phyloP scores from a whole-genome alignment of 92 coral and sea anemone genomes.

The Plumapathes pennacea region DNA sequence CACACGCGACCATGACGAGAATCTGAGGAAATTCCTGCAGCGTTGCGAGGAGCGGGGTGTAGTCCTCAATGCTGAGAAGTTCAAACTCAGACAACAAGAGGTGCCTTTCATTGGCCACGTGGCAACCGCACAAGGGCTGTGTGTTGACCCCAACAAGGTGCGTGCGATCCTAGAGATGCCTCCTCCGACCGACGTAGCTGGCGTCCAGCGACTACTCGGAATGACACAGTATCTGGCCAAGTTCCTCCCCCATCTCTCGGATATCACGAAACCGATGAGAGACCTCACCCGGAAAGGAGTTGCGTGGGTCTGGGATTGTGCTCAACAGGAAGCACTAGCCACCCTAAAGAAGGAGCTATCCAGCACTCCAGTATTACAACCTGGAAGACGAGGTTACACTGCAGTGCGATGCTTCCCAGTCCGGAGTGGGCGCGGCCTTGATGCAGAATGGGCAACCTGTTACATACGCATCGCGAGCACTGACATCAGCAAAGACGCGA shows the following conservation, averaged over 20 bases:
- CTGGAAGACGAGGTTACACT: slow-evolving; percentile 28
- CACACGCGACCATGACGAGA: slow-evolving; percentile 33
- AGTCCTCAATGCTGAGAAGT: slow-evolving; percentile 23
- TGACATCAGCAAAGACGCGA: slow-evolving; percentile 13
- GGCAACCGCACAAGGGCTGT: slow-evolving; percentile 25
- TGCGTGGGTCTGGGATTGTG: slow-evolving; percentile 28
- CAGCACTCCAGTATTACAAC: slow-evolving; percentile 28
- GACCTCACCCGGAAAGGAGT: slow-evolving; percentile 45
- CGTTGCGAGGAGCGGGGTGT: slow-evolving; percentile 27
- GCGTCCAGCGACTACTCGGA: slow-evolving; percentile 34
- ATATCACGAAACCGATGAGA: slow-evolving; percentile 40
- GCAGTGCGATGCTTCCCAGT: slow-evolving; percentile 13
- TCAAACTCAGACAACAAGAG: slow-evolving; percentile 22
- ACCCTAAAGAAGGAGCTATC: slow-evolving; percentile 45
- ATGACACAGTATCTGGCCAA: slow-evolving; percentile 33
- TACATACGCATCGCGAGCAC: slow-evolving; percentile 15
- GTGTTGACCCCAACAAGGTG: slow-evolving; percentile 35
- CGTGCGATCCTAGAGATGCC: slow-evolving; percentile 38
- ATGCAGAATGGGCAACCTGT: slow-evolving; percentile 33
- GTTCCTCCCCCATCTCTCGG: slow-evolving; percentile 50
- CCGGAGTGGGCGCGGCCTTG: slow-evolving; percentile 12
- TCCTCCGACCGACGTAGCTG: slow-evolving; percentile 34
- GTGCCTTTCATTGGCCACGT: slow-evolving; percentile 38
- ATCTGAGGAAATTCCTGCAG: slow-evolving; percentile 24
- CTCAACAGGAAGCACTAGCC: slow-evolving; percentile 16